Conservation (phyloP, 1,140 invertebrate genomes). For the Bombus confusus region DNA sequence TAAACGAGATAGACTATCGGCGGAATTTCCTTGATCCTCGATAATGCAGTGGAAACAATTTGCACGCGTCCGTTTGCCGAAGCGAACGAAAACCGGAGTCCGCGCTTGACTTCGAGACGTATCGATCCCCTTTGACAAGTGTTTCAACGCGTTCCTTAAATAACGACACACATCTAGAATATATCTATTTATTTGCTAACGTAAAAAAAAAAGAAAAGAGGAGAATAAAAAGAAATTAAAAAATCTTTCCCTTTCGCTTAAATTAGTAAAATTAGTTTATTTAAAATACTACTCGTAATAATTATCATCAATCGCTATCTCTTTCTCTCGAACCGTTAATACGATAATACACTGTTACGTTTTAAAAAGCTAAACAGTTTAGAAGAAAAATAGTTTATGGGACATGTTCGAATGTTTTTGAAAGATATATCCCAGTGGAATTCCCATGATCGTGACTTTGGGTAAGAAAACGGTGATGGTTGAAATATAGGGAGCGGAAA, state of each 20-base stretch:
- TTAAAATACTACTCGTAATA: no score
- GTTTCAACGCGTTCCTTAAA: not conserved
- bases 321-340: not conserved
- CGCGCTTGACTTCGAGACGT: constrained; percentile 31
- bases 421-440: not conserved
- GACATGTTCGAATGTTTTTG: not conserved
- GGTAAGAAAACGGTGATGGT: not conserved
- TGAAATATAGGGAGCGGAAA: constrained; percentile 44
- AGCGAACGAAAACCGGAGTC: constrained; percentile 25
- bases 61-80: constrained; percentile 61
- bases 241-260: no score
- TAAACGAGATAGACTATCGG: constrained; percentile 70
- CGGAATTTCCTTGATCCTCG: constrained; percentile 70
- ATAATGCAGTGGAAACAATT: constrained; percentile 70
- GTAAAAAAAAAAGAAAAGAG: no score
- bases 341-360: not conserved
- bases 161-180: not conserved
- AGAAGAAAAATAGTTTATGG: not conserved
- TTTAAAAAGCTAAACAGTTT: not conserved
- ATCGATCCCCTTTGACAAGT: constrained; percentile 5
- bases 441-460: constrained; percentile 14
- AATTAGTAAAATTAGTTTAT: no score
- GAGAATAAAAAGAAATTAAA: no score
- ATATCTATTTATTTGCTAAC: not conserved
- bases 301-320: not conserved